phyloP scores from a whole-genome alignment of 2,113 vertebrate genomes.

The Bagarius yarrelli region DNA sequence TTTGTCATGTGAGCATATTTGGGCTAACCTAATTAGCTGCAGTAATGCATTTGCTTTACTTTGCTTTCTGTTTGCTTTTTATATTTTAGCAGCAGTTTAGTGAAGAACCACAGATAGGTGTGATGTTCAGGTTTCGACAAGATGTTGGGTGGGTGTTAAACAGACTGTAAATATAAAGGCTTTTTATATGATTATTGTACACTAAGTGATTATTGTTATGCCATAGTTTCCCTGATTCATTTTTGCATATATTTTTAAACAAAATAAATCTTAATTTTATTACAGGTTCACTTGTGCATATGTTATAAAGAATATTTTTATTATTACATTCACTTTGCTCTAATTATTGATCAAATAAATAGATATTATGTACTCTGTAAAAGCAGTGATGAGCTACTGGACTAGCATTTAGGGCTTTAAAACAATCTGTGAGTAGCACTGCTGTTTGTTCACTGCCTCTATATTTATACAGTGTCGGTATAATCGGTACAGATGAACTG shows the following conservation, averaged over 20 bases:
- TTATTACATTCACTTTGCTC: neutral
- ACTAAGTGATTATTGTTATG: neutral
- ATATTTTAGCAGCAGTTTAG: neutral
- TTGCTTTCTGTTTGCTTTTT: no score
- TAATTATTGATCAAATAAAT: neutral
- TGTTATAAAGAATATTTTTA: neutral
- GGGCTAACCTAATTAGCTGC: neutral
- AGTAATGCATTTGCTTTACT: no score
- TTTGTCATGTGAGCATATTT: neutral
- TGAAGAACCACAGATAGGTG: neutral
- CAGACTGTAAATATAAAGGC: neutral
- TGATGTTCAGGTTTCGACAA: neutral
- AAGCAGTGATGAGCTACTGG: neutral
- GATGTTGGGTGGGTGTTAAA: neutral
- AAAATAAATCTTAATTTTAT: neutral
- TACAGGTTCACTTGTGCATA: neutral
- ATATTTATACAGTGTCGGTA: conserved; percentile 31
- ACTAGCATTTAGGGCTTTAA: neutral
- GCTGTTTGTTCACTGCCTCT: neutral
- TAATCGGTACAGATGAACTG: conserved; percentile 35
- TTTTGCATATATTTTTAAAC: neutral
- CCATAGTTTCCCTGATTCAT: neutral
- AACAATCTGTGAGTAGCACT: neutral
- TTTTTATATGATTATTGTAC: neutral
- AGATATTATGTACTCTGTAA: neutral